Percentiles rank a stretch among this genome's conserved stretches.
phyloP scores from a whole-genome alignment of 2,888 invertebrate genomes.

The Perithous albicinctus region DNA sequence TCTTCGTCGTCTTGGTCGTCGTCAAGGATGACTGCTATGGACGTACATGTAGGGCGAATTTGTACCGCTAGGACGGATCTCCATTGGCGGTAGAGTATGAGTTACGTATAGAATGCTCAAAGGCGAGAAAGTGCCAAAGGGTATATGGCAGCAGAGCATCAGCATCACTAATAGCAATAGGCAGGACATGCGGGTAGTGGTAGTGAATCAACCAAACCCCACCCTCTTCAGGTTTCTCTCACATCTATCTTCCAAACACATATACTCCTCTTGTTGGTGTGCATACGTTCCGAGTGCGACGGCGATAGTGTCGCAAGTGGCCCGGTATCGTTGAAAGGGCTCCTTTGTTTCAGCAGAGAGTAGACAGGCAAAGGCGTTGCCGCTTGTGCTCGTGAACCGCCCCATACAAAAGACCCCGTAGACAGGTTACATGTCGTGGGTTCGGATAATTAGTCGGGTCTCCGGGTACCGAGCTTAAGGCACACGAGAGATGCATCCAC shows the following conservation, averaged over 20 bases:
- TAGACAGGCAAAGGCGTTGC: constrained; percentile 26
- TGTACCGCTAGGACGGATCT: constrained; percentile 47
- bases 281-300: constrained; percentile 18
- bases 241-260: background rate
- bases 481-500: constrained; percentile 42
- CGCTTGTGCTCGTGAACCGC: constrained; percentile 38
- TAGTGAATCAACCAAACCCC: background rate
- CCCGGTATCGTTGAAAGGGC: constrained; percentile 36
- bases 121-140: constrained; percentile 3
- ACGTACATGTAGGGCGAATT: constrained; percentile 34
- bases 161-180: constrained; percentile 2
- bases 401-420: constrained; percentile 24
- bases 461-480: constrained; percentile 40
- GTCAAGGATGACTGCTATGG: background rate
- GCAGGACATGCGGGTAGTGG: background rate
- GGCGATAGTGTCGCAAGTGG: constrained; percentile 18
- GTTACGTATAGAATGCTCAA: constrained; percentile 8
- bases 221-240: background rate
- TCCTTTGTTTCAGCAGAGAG: constrained; percentile 46
- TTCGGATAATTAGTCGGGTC: constrained; percentile 66
- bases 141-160: background rate
- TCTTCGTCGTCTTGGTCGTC: constrained; percentile 16
- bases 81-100: constrained; percentile 1
- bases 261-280: background rate
- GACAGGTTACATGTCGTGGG: constrained; percentile 55